Percentiles rank a stretch among this genome's conserved stretches.
These are phyloP conservation scores for Cydia fagiglandana DNA, from an alignment of 1,140 invertebrate species.

Conservation along the genomic window DNA sequence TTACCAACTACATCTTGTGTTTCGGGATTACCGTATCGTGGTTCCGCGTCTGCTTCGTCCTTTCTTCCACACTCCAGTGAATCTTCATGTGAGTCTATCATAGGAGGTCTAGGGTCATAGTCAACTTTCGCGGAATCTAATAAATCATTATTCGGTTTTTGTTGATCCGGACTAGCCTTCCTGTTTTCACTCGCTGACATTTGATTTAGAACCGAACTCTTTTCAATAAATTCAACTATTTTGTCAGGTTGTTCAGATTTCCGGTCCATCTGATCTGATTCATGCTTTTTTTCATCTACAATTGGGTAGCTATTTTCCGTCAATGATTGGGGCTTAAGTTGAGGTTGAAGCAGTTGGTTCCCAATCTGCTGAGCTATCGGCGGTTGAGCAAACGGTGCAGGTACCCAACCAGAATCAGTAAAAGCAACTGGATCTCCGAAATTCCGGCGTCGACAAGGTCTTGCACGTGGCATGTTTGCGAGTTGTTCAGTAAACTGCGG, in stretches of 20 bases:
- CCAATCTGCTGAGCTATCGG: neutral
- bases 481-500: neutral
- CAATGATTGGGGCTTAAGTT: neutral
- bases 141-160: neutral
- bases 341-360: neutral
- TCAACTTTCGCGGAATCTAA: neutral
- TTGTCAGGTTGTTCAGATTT: neutral
- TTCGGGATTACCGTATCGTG: neutral
- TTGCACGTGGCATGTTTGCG: neutral
- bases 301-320: neutral
- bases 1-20: neutral
- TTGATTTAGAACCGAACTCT: neutral
- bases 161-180: neutral
- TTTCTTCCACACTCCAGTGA: neutral
- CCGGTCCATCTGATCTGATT: neutral
- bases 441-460: constrained; percentile 4
- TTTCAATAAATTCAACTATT: neutral
- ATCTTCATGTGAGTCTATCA: neutral
- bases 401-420: neutral
- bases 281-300: neutral
- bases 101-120: neutral
- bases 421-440: neutral
- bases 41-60: neutral
- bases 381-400: neutral
- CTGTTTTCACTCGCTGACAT: neutral